Conservation (phyloP, 2,888 invertebrate species). For the Eristalis pertinax region DNA sequence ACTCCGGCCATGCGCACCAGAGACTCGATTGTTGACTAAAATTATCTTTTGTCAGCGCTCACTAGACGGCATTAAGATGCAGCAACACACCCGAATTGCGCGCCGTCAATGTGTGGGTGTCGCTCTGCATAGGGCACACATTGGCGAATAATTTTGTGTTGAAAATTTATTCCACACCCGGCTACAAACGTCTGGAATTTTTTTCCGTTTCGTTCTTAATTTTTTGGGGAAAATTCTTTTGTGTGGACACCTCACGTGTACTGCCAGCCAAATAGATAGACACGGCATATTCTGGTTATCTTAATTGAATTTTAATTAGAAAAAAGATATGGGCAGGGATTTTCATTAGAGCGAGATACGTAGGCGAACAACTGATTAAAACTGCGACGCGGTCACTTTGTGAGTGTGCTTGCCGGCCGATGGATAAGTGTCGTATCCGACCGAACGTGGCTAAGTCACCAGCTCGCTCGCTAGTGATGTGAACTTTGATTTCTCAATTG, state of each 20-base stretch:
- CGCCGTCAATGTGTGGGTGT: background rate
- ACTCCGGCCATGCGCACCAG: background rate
- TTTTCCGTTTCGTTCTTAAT: background rate
- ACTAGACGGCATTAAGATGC: background rate
- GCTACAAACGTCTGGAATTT: background rate
- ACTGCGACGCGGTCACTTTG: background rate
- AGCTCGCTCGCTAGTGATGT: background rate
- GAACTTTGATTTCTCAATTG: background rate
- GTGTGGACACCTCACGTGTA: background rate
- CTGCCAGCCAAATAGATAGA: constrained; percentile 7
- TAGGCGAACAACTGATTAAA: background rate
- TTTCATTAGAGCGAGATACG: background rate
- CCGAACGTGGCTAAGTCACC: background rate
- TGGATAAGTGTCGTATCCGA: background rate
- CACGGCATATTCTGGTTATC: constrained; percentile 45
- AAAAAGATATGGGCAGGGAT: constrained; percentile 19
- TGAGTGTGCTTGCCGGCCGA: background rate
- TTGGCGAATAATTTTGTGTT: background rate
- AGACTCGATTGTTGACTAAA: constrained; percentile 24
- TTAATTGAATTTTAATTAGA: constrained; percentile 60
- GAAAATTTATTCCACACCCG: background rate
- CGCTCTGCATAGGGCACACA: background rate
- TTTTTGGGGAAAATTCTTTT: background rate
- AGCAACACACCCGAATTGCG: background rate
- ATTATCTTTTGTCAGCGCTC: constrained; percentile 30